Evolutionary conservation across 1,140 invertebrate species (phyloP).

Genomic region (Lucilia sericata): DNA sequence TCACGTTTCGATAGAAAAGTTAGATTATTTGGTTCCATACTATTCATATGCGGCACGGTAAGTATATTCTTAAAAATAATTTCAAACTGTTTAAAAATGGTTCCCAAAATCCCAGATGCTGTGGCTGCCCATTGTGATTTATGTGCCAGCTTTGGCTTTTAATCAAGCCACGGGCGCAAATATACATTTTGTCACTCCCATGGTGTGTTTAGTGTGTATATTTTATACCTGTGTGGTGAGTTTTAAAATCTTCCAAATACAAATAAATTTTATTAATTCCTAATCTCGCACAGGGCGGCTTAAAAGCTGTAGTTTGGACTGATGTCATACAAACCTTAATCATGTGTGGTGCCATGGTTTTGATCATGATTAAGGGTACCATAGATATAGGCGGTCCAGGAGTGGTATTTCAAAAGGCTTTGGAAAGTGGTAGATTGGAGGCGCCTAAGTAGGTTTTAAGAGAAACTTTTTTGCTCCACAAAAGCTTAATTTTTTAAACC

Average conservation of each 20-base stretch:
- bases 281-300: conserved; percentile 78
- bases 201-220: conserved; percentile 89
- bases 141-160: conserved; percentile 77
- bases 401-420: conserved; percentile 77
- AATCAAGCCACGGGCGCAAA: conserved; percentile 88
- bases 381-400: conserved; percentile 81
- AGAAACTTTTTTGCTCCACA: background rate
- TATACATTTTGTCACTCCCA: conserved; percentile 83
- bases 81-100: background rate
- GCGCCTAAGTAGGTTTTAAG: conserved; percentile 75
- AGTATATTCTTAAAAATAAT: conserved; percentile 57
- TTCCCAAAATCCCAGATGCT: conserved; percentile 68
- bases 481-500: background rate
- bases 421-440: conserved; percentile 80
- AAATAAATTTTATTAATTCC: background rate
- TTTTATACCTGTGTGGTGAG: conserved; percentile 92
- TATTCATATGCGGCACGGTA: conserved; percentile 80
- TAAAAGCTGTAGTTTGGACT: conserved; percentile 94
- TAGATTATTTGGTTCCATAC: conserved; percentile 78
- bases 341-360: conserved; percentile 86
- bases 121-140: conserved; percentile 77
- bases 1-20: conserved; percentile 79
- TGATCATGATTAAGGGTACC: conserved; percentile 84
- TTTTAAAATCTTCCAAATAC: conserved; percentile 48
- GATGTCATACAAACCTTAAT: conserved; percentile 89